Evolutionary conservation across 1,140 invertebrate species (phyloP).

Genomic region (Pseudomyrmex sp.): DNA sequence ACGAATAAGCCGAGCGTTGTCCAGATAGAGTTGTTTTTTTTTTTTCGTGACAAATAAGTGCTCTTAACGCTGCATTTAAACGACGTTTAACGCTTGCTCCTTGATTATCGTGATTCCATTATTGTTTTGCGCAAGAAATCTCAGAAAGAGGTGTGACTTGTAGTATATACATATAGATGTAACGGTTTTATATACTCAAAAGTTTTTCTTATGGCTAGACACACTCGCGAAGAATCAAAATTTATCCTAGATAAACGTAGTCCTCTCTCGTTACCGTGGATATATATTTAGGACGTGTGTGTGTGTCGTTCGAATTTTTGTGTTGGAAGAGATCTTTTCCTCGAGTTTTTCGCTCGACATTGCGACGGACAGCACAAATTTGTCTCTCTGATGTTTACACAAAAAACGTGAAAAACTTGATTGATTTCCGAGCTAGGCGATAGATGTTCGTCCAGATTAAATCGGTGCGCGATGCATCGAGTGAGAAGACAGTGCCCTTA

Average conservation of each 20-base stretch:
- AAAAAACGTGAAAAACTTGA: not conserved
- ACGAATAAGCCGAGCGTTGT: slow-evolving; percentile 11
- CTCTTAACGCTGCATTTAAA: slow-evolving; percentile 67
- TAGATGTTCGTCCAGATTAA: not conserved
- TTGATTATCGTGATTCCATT: slow-evolving; percentile 32
- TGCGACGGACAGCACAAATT: not conserved
- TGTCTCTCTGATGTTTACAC: too few relatives aligned
- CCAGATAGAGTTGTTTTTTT: slow-evolving; percentile 39
- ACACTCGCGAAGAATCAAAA: slow-evolving; percentile 45
- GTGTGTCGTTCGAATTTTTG: not conserved
- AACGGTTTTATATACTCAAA: not conserved
- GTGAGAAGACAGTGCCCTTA: slow-evolving; percentile 32
- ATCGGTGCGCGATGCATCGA: slow-evolving; percentile 9
- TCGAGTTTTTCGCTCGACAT: not conserved
- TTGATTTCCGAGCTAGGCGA: not conserved
- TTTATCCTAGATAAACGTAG: not conserved
- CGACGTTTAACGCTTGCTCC: slow-evolving; percentile 47
- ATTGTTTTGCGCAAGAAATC: slow-evolving; percentile 37
- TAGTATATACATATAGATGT: too few relatives aligned
- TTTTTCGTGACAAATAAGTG: slow-evolving; percentile 61
- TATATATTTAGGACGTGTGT: not conserved
- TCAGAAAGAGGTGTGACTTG: too few relatives aligned
- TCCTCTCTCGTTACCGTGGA: not conserved
- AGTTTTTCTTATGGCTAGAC: slow-evolving; percentile 6
- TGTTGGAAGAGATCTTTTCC: not conserved